These are phyloP conservation scores for Dichetophora obliterata DNA, from an alignment of 2,888 invertebrate species.

Conservation along the genomic window DNA sequence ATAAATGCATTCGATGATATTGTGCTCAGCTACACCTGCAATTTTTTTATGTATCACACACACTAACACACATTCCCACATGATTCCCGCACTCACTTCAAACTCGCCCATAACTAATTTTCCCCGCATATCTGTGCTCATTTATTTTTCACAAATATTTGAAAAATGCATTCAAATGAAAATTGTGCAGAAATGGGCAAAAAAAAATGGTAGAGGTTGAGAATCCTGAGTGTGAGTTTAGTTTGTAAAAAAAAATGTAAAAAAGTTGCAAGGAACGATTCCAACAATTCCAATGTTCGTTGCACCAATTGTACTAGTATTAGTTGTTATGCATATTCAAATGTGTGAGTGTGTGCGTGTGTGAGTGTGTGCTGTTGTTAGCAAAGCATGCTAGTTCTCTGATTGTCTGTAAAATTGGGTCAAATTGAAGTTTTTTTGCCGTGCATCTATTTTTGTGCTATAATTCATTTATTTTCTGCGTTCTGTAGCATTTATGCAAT, in stretches of 20 bases:
- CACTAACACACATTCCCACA: neutral
- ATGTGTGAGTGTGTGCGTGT: neutral
- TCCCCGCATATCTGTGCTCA: neutral
- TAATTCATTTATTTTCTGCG: no score
- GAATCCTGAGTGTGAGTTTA: neutral
- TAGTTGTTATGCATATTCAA: neutral
- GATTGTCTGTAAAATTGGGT: slow-evolving; percentile 32
- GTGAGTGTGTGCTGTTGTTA: neutral
- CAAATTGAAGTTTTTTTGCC: neutral
- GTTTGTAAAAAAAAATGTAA: neutral
- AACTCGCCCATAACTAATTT: neutral
- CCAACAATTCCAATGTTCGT: slow-evolving; percentile 18
- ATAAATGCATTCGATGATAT: slow-evolving; percentile 1
- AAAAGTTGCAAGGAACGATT: neutral
- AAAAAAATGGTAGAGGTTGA: neutral
- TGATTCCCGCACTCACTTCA: no score
- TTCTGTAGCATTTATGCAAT: no score
- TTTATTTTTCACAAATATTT: slow-evolving; percentile 23
- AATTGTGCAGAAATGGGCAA: neutral
- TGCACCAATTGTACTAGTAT: neutral
- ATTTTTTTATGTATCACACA: neutral
- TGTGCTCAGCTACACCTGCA: neutral
- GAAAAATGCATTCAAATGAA: slow-evolving; percentile 20
- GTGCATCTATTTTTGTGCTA: no score
- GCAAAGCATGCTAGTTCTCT: neutral